Conservation (phyloP, 2,888 invertebrate species). For the Meghimatium bilineatum region DNA sequence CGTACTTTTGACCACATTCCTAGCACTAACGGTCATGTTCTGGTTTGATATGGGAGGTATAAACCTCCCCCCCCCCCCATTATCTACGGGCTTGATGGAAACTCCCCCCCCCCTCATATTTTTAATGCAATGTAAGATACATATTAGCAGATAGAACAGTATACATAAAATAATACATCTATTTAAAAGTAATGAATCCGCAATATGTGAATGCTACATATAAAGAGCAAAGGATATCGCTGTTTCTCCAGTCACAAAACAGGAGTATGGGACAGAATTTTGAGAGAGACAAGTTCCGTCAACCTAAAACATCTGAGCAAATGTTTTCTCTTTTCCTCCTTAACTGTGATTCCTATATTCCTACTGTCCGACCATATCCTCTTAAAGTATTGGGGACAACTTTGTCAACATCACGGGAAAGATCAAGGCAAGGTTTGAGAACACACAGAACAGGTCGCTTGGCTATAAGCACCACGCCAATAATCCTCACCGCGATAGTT, state of each 20-base stretch:
- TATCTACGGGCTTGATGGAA: no score
- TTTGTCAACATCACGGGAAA: slow-evolving; percentile 40
- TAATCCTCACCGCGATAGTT: slow-evolving; percentile 16
- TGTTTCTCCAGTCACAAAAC: not conserved
- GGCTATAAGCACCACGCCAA: not conserved
- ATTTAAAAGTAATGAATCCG: not conserved
- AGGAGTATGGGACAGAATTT: not conserved
- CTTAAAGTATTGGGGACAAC: slow-evolving; percentile 4
- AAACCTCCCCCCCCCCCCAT: no score
- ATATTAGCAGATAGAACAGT: no score
- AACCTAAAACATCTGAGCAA: slow-evolving; percentile 28
- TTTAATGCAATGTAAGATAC: no score
- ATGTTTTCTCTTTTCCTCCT: slow-evolving; percentile 25
- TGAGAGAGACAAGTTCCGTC: slow-evolving; percentile 16
- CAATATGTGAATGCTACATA: not conserved
- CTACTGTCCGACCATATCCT: not conserved
- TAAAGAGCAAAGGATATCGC: not conserved
- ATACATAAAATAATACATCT: no score
- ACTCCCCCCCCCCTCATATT: no score
- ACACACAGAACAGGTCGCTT: slow-evolving; percentile 12
- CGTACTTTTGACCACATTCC: no score
- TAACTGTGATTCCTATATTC: not conserved
- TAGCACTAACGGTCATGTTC: no score
- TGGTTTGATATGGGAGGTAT: no score
- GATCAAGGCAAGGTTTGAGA: slow-evolving; percentile 38